These are phyloP conservation scores for Siderastrea siderea DNA, from an alignment of 92 coral and sea anemone genomes.

Conservation along the genomic window DNA sequence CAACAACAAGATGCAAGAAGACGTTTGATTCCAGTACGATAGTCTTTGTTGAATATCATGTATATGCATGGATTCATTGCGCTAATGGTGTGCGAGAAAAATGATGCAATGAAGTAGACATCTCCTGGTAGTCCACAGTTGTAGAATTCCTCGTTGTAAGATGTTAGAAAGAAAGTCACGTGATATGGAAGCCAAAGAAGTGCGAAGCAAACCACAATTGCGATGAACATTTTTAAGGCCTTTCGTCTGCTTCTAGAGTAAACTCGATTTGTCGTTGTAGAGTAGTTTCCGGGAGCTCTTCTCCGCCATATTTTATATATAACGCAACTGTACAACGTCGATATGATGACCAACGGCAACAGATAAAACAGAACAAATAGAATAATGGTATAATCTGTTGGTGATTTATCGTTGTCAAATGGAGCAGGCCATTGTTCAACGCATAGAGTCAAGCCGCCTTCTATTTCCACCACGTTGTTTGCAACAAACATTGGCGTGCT, in stretches of 20 bases:
- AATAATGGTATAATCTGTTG: constrained; percentile 70
- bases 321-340: constrained; percentile 50
- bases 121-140: constrained; percentile 51
- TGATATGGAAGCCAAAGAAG: constrained; percentile 78
- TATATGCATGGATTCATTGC: constrained; percentile 72
- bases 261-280: constrained; percentile 19
- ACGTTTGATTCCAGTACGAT: constrained; percentile 40
- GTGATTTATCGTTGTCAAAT: constrained; percentile 61
- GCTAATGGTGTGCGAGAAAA: constrained; percentile 54
- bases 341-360: constrained; percentile 55
- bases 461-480: constrained; percentile 49
- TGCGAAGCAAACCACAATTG: constrained; percentile 72
- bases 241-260: constrained; percentile 48
- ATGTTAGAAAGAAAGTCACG: constrained; percentile 58
- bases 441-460: constrained; percentile 36
- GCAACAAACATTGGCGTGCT: constrained; percentile 79
- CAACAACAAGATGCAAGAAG: background rate
- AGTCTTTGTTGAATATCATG: constrained; percentile 54
- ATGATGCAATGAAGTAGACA: constrained; percentile 33
- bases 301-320: constrained; percentile 66
- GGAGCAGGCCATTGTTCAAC: constrained; percentile 79
- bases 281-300: constrained; percentile 53
- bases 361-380: constrained; percentile 65
- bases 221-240: constrained; percentile 71
- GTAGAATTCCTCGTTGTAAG: constrained; percentile 25